These are phyloP conservation scores for Watsonalla binaria DNA, from an alignment of 2,888 invertebrate species.

Conservation along the genomic window DNA sequence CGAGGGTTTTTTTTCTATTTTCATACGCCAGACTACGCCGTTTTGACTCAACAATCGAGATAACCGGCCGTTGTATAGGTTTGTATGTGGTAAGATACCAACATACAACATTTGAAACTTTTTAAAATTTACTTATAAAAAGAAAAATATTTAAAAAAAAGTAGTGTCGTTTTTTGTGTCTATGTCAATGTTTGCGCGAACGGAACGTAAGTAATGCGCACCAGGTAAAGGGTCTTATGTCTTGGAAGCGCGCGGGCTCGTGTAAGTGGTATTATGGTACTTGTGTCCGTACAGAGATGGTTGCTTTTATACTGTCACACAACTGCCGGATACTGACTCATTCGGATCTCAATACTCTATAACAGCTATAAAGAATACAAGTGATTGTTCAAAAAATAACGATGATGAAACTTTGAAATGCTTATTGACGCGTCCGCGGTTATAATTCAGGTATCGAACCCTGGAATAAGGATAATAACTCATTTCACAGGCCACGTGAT, in stretches of 20 bases:
- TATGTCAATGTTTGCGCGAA: conserved; percentile 24
- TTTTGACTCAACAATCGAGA: conserved; percentile 53
- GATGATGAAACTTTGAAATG: too few species aligned
- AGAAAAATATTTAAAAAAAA: conserved; percentile 2
- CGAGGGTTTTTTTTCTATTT: conserved; percentile 64
- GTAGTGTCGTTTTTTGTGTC: conserved; percentile 11
- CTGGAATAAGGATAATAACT: too few species aligned
- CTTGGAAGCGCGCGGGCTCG: conserved; percentile 17
- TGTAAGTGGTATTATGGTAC: conserved; percentile 22
- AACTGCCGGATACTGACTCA: too few species aligned
- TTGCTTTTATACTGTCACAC: too few species aligned
- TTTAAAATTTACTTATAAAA: conserved; percentile 3
- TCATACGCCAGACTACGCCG: conserved; percentile 67
- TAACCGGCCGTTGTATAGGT: conserved; percentile 59
- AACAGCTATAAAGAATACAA: too few species aligned
- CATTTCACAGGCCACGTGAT: too few species aligned
- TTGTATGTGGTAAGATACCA: conserved; percentile 78
- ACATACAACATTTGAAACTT: conserved; percentile 51
- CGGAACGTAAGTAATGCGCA: conserved; percentile 53
- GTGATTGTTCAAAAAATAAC: too few species aligned
- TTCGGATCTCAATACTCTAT: too few species aligned
- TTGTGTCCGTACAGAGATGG: conserved; percentile 3
- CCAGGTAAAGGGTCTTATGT: conserved; percentile 47
- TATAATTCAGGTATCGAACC: too few species aligned
- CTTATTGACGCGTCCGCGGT: too few species aligned